These are phyloP conservation scores for Dasysyrphus tricinctus DNA, from an alignment of 2,888 invertebrate species.

Conservation along the genomic window DNA sequence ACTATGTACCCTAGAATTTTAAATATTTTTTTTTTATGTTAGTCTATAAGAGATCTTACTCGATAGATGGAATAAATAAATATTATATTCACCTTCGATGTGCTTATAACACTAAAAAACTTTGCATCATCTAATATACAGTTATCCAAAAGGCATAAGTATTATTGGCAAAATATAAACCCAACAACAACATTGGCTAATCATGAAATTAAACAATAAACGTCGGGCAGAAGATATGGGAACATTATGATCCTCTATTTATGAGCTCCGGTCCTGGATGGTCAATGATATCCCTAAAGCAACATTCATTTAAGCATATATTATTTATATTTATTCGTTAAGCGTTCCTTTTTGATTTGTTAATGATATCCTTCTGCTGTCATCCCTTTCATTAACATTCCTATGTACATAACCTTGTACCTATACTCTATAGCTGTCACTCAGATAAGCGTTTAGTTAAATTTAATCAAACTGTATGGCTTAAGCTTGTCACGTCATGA, in stretches of 20 bases:
- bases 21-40: no score
- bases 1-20: no score
- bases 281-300: background rate
- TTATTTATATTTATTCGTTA: background rate
- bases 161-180: no score
- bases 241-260: background rate
- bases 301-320: background rate
- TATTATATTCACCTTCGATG: no score
- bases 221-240: no score
- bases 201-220: no score
- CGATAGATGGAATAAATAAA: no score
- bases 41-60: no score
- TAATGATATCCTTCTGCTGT: slow-evolving; percentile 16
- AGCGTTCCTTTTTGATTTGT: slow-evolving; percentile 13
- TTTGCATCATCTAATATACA: no score
- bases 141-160: no score
- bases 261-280: background rate
- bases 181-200: no score
- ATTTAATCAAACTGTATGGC: slow-evolving; percentile 26
- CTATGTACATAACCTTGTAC: slow-evolving; percentile 1
- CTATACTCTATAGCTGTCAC: background rate
- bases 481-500: background rate
- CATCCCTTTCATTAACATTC: slow-evolving; percentile 15
- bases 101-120: no score
- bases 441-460: slow-evolving; percentile 15